These are phyloP conservation scores for Spizaetus ornatus DNA, from an alignment of 2,113 vertebrate genomes.

Conservation along the genomic window DNA sequence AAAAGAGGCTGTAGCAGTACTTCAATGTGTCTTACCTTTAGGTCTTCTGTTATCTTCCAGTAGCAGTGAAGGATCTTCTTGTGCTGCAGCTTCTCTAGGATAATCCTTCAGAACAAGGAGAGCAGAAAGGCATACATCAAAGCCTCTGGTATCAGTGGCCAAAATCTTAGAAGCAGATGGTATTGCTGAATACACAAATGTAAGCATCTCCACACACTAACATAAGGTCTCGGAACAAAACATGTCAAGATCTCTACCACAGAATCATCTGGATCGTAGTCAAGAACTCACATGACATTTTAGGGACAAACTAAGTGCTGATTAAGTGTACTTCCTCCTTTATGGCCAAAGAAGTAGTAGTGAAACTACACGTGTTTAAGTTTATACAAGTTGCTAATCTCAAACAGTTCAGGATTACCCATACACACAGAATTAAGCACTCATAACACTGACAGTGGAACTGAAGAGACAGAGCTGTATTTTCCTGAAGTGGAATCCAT, in stretches of 20 bases:
- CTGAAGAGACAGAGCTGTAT: neutral
- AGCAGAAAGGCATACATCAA: neutral
- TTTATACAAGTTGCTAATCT: neutral
- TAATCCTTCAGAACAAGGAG: constrained; percentile 19
- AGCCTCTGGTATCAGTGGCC: neutral
- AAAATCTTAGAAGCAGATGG: neutral
- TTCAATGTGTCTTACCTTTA: constrained; percentile 48
- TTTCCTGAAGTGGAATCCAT: neutral
- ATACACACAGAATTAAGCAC: neutral
- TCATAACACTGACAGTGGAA: neutral
- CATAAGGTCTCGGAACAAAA: neutral
- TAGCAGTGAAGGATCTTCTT: neutral
- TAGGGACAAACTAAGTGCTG: neutral
- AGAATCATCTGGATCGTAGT: neutral
- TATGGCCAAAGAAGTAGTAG: neutral
- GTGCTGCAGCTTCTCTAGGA: constrained; percentile 8
- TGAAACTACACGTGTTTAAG: neutral
- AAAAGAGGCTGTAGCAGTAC: neutral
- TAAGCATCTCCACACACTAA: neutral
- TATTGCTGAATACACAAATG: neutral
- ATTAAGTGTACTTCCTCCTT: neutral
- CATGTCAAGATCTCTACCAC: neutral
- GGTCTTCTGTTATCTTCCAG: constrained; percentile 30
- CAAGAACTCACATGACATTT: neutral
- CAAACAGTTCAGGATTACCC: neutral